These are phyloP conservation scores for Clarias pachynema DNA, from an alignment of 2,797 vertebrate genomes.

Conservation along the genomic window DNA sequence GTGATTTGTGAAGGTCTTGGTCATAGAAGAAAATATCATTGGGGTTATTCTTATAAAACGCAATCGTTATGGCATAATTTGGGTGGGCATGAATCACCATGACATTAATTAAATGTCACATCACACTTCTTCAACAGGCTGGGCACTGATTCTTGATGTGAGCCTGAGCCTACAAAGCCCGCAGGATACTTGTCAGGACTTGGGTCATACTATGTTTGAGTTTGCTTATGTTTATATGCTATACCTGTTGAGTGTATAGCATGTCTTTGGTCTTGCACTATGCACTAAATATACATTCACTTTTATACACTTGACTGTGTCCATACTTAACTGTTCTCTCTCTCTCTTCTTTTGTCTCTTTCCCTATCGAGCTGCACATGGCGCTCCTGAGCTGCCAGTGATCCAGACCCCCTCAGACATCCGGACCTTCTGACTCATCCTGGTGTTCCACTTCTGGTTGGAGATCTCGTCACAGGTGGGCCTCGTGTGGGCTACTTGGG, in stretches of 20 bases:
- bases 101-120: background rate
- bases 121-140: background rate
- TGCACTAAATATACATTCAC: no score
- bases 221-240: background rate
- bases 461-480: no score
- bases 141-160: background rate
- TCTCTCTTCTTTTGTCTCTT: no score
- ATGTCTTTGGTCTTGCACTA: background rate
- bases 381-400: no score
- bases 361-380: no score
- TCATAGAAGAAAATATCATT: slow-evolving; percentile 21
- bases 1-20: background rate
- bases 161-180: background rate
- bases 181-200: background rate
- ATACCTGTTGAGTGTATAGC: background rate
- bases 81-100: background rate
- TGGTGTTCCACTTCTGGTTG: no score
- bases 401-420: no score
- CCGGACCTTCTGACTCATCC: no score
- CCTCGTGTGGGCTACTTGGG: no score
- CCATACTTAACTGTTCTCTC: no score
- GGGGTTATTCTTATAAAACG: slow-evolving; percentile 19
- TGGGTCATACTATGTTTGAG: background rate
- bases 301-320: no score
- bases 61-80: background rate